Conservation (phyloP, 2,888 invertebrate species). For the Cataglyphis altisquamis region DNA sequence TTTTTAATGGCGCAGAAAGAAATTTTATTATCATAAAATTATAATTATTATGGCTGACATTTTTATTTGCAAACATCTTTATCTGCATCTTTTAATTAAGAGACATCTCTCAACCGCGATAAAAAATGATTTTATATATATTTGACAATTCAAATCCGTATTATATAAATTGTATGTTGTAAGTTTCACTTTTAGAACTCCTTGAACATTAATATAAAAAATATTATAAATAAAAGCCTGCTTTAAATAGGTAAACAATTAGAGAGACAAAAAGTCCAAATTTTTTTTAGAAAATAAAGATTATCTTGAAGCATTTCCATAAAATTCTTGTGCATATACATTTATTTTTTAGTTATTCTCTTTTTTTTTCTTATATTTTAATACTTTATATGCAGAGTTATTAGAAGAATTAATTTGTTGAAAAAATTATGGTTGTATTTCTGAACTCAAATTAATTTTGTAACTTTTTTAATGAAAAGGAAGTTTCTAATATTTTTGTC, state of each 20-base stretch:
- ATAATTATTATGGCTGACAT: not conserved
- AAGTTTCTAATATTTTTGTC: not conserved
- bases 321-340: not conserved
- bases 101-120: not conserved
- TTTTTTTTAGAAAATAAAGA: not conserved
- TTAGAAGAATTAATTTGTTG: not conserved
- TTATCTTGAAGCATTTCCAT: not conserved
- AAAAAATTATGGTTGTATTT: not conserved
- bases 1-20: not conserved
- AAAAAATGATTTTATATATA: not conserved
- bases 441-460: not conserved
- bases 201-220: not conserved
- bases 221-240: not conserved
- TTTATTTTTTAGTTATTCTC: not conserved
- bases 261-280: not conserved
- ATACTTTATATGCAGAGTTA: not conserved
- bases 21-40: slow-evolving; percentile 17
- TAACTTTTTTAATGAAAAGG: not conserved
- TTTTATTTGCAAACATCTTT: slow-evolving; percentile 5
- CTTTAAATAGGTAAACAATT: slow-evolving; percentile 23
- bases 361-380: not conserved
- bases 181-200: not conserved
- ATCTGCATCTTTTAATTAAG: not conserved
- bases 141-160: slow-evolving; percentile 6
- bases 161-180: not conserved